Conservation (phyloP, 2,113 vertebrate genomes). For the Sterrhoptilus dennistouni region DNA sequence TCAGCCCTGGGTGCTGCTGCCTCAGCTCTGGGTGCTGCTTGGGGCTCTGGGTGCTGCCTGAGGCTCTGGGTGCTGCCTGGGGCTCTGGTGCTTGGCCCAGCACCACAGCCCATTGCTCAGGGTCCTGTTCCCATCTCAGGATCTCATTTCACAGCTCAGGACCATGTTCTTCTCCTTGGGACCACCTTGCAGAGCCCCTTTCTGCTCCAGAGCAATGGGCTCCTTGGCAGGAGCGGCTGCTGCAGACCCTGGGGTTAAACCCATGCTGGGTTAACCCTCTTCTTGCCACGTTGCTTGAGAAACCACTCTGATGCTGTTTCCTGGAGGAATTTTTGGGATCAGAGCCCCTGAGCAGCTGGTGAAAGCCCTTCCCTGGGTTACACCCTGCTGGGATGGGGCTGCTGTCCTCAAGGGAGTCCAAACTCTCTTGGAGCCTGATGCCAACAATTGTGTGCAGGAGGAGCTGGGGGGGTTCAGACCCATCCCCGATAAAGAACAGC, state of each 20-base stretch:
- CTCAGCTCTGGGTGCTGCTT: background rate
- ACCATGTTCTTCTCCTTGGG: background rate
- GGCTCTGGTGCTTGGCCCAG: background rate
- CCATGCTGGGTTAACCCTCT: background rate
- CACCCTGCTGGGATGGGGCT: background rate
- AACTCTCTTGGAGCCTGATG: background rate
- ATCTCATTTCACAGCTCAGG: background rate
- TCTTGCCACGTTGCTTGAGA: background rate
- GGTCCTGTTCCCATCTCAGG: background rate
- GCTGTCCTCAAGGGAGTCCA: background rate
- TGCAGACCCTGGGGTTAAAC: background rate
- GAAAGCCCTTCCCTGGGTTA: background rate
- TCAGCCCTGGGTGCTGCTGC: background rate
- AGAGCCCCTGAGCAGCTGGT: background rate
- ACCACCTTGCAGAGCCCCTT: too few relatives aligned
- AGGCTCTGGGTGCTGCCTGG: background rate
- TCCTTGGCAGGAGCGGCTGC: background rate
- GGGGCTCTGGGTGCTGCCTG: background rate
- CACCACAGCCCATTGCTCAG: accelerated
- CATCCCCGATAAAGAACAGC: background rate
- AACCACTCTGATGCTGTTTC: background rate
- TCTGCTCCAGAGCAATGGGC: background rate
- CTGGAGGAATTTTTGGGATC: background rate
- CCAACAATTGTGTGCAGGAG: background rate
- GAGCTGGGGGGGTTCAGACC: background rate